Evolutionary conservation across 2,113 vertebrate genomes (phyloP), one percentile per base, ranked within the genome.

Genomic region (Apaloderma vittatum): DNA sequence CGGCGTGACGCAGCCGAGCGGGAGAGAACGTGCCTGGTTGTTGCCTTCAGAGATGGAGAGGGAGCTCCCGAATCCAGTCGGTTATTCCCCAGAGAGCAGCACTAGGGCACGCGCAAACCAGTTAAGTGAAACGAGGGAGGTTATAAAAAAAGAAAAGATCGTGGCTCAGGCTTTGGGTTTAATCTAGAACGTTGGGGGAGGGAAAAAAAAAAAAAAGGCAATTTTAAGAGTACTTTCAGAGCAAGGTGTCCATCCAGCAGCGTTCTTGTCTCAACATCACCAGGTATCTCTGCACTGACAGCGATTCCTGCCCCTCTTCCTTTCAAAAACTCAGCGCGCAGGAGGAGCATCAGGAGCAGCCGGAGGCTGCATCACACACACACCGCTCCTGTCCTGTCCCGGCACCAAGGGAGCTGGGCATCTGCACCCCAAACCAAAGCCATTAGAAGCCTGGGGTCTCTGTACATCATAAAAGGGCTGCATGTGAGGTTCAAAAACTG

Each of bases 401-500:
- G 6, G 46, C 17, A 5, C 15, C 6, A 34, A 15, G 34, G 59
- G 52, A 59, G 20, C 7, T 1, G 14, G 26, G 0, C 5, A 1
- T 24, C 12, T 12, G 45, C 27, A 11, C 34, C 27, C 61, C 4
- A 8, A n/a, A 14, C 15, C 10, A 27, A 36, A 70, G 45, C 45
- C 10, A 8, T 8, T 15, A 6, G 7, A 46, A 55, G 36, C 9
- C 22, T 7, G 8, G 30, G 58, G 13, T 20, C 81, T 58, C 8
- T 32, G 40, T 8, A 30, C 4, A 1, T 29, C 66, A 14, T 20
- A 9, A 5, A 29, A 77, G 27, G 49, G 21, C 32, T 43, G 15
- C 21, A 7, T 0, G 1, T 3, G 36, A 77, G 40, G 57, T 27
- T 67, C 58, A 32, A 4, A 46, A 37, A 65, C 66, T 2, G 0